Base-by-base conservation (phyloP, 1,140 invertebrate species). In the Schlechtendalia chinensis region DNA sequence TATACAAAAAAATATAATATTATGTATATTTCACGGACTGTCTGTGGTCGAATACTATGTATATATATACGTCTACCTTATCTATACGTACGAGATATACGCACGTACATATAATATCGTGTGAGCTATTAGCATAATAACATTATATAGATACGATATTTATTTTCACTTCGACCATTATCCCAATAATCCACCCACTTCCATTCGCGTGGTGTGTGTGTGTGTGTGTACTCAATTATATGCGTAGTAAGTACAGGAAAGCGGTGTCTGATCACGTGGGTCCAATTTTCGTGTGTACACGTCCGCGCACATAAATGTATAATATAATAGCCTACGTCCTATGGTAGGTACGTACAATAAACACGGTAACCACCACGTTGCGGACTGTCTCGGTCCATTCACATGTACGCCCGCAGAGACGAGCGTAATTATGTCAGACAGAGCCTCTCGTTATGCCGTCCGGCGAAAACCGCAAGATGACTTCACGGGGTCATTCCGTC, bases 401-500 rank as follows among this genome's bases (percentile, higher is more conserved):
- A 63, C 16, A 16, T 27, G 27, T 27, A 29, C 59, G 24, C 27
- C 24, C 27, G 14, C 5, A 12, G 27, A 3, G 14, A 29, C n/a
- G 8, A n/a, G 50, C 22, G 29, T 56, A 24, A 59, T 77, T 59
- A 59, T 77, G n/a, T n/a, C n/a, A n/a, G n/a, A n/a, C n/a, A n/a
- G n/a, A n/a, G n/a, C n/a, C 32, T 59, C 54, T 59, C 74, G 74
- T 75, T 59, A 75, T 54, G 47, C 24, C 16, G 69, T 45, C n/a
- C 19, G 74, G 5, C 74, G 2, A 22, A 77, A 77, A 77, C 74
- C 74, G 32, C 74, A 77, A 77, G 29, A 54, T 19, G 71, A 56
- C 71, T 74, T 74, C 8, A n/a, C 53, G 71, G 29, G 53, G 71
- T 74, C 71, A 74, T 14, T 54, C 50, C 24, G 8, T 39, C 19